These are phyloP conservation scores for Manduca sexta DNA, from an alignment of 1,140 invertebrate genomes.

Conservation along the genomic window DNA sequence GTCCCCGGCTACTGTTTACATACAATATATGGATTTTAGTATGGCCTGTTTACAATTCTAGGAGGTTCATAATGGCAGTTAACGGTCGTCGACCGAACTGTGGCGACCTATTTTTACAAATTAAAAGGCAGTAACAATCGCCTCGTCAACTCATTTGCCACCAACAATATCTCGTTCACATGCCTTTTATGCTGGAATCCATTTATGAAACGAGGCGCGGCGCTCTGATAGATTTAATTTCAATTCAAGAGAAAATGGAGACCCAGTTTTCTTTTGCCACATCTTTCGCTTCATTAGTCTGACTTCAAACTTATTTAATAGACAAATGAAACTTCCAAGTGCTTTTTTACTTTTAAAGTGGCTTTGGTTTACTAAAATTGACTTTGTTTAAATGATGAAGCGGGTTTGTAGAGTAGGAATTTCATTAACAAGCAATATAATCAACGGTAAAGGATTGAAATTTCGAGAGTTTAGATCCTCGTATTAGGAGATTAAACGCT, in stretches of 20 bases:
- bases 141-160: conserved; percentile 37
- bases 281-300: not conserved
- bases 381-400: too few species aligned
- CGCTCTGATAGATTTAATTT: conserved; percentile 16
- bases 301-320: not conserved
- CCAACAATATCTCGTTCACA: conserved; percentile 35
- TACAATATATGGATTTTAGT: conserved; percentile 11
- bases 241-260: conserved; percentile 11
- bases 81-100: conserved; percentile 34
- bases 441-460: not conserved
- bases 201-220: conserved; percentile 16
- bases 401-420: too few species aligned
- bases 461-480: not conserved
- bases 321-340: too few species aligned
- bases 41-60: not conserved
- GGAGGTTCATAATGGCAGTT: conserved; percentile 11
- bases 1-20: conserved; percentile 30
- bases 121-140: conserved; percentile 40
- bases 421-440: too few species aligned
- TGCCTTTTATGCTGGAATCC: conserved; percentile 23
- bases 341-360: too few species aligned
- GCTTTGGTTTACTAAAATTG: too few species aligned
- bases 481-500: conserved; percentile 26
- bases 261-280: conserved; percentile 6
- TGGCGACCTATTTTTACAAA: conserved; percentile 50